phyloP scores from a whole-genome alignment of 2,888 invertebrate species.

The Ypsolopha sequella region DNA sequence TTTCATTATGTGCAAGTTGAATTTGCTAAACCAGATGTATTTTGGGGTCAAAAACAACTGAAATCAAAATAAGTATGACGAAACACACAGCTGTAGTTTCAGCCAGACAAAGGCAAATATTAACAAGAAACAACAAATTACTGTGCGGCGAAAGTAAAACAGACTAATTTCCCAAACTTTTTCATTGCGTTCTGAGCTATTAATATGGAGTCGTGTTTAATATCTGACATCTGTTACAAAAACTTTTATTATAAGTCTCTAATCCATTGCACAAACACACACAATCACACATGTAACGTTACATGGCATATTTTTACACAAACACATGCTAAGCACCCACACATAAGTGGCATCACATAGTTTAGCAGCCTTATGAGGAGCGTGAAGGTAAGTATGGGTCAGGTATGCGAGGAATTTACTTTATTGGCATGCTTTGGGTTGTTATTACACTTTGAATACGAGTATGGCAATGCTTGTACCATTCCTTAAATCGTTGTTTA shows the following conservation, averaged over 20 bases:
- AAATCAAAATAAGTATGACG: no score
- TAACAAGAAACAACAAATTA: not conserved
- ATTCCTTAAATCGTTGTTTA: no score
- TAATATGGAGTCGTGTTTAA: slow-evolving; percentile 67
- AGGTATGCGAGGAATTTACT: slow-evolving; percentile 6
- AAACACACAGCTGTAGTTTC: no score
- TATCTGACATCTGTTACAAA: slow-evolving; percentile 71
- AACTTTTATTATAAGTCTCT: slow-evolving; percentile 69
- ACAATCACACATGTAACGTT: slow-evolving; percentile 21
- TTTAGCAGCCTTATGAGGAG: slow-evolving; percentile 40
- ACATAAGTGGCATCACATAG: slow-evolving; percentile 51
- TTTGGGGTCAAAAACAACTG: no score
- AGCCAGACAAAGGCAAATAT: no score
- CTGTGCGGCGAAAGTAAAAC: not conserved
- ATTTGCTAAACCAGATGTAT: no score
- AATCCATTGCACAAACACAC: slow-evolving; percentile 60
- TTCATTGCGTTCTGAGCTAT: slow-evolving; percentile 55
- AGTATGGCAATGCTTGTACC: no score
- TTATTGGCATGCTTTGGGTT: no score
- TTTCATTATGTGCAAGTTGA: no score
- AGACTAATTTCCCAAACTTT: slow-evolving; percentile 57
- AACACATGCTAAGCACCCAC: slow-evolving; percentile 31
- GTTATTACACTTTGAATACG: no score
- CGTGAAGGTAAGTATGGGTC: slow-evolving; percentile 30
- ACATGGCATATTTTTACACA: slow-evolving; percentile 24